Evolutionary conservation across 92 coral and sea anemone genomes (phyloP), one percentile per base, ranked within the genome.

Genomic region (Bergia puertoricense): DNA sequence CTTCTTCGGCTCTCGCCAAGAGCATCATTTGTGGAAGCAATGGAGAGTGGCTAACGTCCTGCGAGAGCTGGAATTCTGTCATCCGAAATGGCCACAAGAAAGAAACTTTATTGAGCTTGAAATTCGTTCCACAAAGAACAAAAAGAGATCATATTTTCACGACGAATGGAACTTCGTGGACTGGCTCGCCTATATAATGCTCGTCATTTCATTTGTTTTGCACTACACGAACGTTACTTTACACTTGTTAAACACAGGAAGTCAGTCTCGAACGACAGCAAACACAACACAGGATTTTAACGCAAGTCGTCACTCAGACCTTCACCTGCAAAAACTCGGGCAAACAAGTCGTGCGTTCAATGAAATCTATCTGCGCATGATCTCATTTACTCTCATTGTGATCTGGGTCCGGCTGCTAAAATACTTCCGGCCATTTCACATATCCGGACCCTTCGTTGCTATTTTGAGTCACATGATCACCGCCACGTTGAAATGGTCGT

Each of bases 131-230:
- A 85, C 93, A 8, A 90, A 86, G 78, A 89, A 90, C 45, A 91
- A 91, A 79, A 82, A 90, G 82, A 86, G 91, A 66, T 81, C 79
- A 76, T 91, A 93, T 76, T 95, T 95, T 76, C 89, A 92, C 74
- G 98, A 95, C 85, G 90, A 88, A 66, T 95, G 96, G 98, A 95
- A 95, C 74, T 92, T 89, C 45, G 85, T 95, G 18, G 98, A 95
- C 90, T 93, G 94, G 94, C 75, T 91, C n/a, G 92, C 98, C 4
- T 95, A 94, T 79, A 66, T 91, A 7, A 93, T 95, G 92, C 81
- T 95, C 46, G 71, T 93, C 30, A 77, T 85, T 30, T 89, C 92
- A 14, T 92, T 93, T 22, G 81, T 90, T 30, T 77, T 94, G 0
- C 95, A 95, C 86, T 79, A 86, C 54, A 83, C 85, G n/a, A 95